These are phyloP conservation scores for Rhea pennata DNA, from an alignment of 2,113 vertebrate species.

Conservation along the genomic window DNA sequence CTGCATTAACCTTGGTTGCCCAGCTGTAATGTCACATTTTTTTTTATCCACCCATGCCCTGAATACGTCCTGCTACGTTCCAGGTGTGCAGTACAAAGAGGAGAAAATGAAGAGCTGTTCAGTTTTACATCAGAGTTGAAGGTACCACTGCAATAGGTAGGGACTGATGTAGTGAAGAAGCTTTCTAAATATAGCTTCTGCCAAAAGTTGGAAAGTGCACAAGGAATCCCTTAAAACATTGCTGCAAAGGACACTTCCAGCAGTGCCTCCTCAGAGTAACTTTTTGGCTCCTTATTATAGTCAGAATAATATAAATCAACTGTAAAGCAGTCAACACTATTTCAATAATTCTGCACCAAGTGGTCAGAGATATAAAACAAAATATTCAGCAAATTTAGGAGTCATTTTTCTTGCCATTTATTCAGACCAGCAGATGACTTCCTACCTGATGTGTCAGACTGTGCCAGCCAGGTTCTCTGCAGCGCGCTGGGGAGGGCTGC, in stretches of 20 bases:
- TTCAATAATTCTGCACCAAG: not conserved
- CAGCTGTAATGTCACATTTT: not conserved
- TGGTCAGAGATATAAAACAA: not conserved
- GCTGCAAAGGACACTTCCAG: not conserved
- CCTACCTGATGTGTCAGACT: not conserved
- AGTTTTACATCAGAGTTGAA: not conserved
- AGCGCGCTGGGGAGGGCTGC: not conserved
- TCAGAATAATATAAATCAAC: not conserved
- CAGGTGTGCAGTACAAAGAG: not conserved
- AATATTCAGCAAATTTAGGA: not conserved
- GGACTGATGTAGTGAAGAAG: not conserved
- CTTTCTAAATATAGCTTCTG: not conserved
- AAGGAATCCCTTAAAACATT: not conserved
- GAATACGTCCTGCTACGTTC: not conserved
- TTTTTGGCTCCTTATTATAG: not conserved
- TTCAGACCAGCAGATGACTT: not conserved
- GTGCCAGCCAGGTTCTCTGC: not conserved
- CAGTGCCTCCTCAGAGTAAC: not conserved
- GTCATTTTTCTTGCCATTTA: not conserved
- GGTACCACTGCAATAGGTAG: not conserved
- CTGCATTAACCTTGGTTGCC: not conserved
- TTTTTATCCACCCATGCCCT: not conserved
- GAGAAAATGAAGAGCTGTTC: not conserved
- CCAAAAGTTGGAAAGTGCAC: not conserved
- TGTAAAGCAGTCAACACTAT: not conserved